Evolutionary conservation across 2,113 vertebrate species (phyloP).

Genomic region (Rhineura floridana): DNA sequence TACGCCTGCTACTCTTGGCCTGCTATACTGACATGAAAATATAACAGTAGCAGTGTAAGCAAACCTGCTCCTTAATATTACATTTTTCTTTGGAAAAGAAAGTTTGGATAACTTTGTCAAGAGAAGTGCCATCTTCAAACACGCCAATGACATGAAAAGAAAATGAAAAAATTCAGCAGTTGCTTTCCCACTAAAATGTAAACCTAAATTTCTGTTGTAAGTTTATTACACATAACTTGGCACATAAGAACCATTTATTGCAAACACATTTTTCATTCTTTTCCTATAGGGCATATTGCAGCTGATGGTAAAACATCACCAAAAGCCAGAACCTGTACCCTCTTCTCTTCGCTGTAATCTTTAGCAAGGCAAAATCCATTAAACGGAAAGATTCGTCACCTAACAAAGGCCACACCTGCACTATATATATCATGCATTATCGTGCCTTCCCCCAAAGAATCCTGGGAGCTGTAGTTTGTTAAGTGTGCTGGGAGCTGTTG

Average conservation of each 20-base stretch:
- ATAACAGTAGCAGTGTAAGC: neutral
- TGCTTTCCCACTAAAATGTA: neutral
- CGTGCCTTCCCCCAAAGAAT: no score
- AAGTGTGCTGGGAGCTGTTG: no score
- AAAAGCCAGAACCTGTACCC: neutral
- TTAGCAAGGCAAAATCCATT: neutral
- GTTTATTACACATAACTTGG: neutral
- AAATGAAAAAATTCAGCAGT: neutral
- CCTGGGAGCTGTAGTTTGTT: no score
- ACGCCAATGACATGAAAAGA: neutral
- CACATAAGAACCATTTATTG: neutral
- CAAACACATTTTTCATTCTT: neutral
- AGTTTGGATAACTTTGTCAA: slow-evolving; percentile 19
- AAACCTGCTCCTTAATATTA: neutral
- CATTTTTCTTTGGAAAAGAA: neutral
- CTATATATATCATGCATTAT: no score
- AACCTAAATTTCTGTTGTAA: neutral
- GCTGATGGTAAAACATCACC: neutral
- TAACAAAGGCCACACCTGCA: no score
- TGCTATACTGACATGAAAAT: neutral
- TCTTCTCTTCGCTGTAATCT: neutral
- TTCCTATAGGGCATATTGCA: no score
- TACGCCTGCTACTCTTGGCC: neutral
- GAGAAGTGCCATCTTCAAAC: neutral
- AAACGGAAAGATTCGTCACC: neutral